Percentiles rank a stretch among this genome's conserved stretches.
Evolutionary conservation across 2,888 invertebrate genomes (phyloP).

Genomic region (Galerucella calmariensis): DNA sequence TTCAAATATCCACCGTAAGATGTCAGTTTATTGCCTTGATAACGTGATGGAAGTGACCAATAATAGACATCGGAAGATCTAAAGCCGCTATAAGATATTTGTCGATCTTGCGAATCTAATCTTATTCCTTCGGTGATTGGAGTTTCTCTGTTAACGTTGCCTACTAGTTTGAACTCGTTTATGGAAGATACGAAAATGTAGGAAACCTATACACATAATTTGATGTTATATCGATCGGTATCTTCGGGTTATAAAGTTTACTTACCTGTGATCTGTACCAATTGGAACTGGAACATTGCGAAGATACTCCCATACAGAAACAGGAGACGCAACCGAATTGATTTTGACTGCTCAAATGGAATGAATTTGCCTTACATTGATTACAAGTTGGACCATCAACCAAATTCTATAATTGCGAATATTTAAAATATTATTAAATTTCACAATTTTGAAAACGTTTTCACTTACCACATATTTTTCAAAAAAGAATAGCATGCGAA

Average conservation of each 20-base stretch:
- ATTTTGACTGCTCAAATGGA: slow-evolving; percentile 82
- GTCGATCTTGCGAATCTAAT: slow-evolving; percentile 69
- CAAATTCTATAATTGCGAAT: slow-evolving; percentile 61
- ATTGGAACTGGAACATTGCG: slow-evolving; percentile 81
- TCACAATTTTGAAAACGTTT: no score
- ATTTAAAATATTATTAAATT: neutral
- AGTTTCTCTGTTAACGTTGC: slow-evolving; percentile 63
- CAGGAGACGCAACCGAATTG: slow-evolving; percentile 92
- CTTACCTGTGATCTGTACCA: slow-evolving; percentile 63
- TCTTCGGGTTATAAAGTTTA: no score
- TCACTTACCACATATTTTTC: no score
- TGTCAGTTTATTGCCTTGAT: slow-evolving; percentile 85
- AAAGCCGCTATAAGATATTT: slow-evolving; percentile 73
- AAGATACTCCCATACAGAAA: slow-evolving; percentile 94
- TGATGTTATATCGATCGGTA: no score
- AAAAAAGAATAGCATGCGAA: no score
- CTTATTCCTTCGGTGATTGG: slow-evolving; percentile 65
- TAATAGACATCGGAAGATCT: slow-evolving; percentile 76
- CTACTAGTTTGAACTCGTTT: slow-evolving; percentile 70
- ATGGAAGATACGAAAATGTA: slow-evolving; percentile 68
- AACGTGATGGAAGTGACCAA: slow-evolving; percentile 84
- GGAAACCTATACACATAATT: slow-evolving; percentile 61
- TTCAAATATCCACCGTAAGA: slow-evolving; percentile 91
- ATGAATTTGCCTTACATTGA: slow-evolving; percentile 85
- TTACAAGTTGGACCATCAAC: slow-evolving; percentile 87